Evolutionary conservation across 2,888 invertebrate species (phyloP).

Genomic region (Polyommatus iphigenia): DNA sequence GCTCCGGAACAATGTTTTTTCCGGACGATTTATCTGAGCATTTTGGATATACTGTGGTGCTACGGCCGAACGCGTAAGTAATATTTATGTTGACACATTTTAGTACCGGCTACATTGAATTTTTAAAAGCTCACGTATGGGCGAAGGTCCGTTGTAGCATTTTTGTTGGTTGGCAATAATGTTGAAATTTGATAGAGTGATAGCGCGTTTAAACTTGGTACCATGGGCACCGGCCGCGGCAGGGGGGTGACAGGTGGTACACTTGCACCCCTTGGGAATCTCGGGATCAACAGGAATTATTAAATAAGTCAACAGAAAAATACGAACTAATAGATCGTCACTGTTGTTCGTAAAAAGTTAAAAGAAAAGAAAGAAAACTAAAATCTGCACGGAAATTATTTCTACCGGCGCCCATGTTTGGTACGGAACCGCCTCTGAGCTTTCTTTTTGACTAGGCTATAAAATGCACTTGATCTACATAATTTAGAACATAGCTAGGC

Average conservation of each 20-base stretch:
- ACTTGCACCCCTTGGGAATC: too few species aligned
- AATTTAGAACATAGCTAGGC: too few species aligned
- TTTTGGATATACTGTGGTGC: constrained; percentile 60
- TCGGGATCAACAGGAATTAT: too few species aligned
- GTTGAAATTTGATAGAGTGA: neutral
- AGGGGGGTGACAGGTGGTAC: too few species aligned
- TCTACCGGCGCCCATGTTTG: neutral
- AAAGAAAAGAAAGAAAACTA: too few species aligned
- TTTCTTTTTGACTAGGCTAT: too few species aligned
- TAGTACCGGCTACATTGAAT: neutral
- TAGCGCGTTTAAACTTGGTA: neutral
- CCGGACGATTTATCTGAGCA: constrained; percentile 50
- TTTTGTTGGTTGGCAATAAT: neutral
- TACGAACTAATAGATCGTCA: too few species aligned
- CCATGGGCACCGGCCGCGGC: too few species aligned
- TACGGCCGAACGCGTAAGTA: constrained; percentile 40
- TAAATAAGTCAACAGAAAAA: too few species aligned
- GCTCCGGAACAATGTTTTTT: constrained; percentile 52
- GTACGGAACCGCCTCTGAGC: neutral
- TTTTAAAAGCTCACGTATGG: neutral
- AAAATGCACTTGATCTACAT: too few species aligned
- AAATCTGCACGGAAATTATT: too few species aligned
- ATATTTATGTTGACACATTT: constrained; percentile 10
- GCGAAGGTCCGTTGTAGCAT: neutral
- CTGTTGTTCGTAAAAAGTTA: too few species aligned